A percentile compares a stretch with the other conserved stretches of the same genome.
These are phyloP conservation scores for Cenopis cana DNA, from an alignment of 2,888 invertebrate species.

Conservation along the genomic window DNA sequence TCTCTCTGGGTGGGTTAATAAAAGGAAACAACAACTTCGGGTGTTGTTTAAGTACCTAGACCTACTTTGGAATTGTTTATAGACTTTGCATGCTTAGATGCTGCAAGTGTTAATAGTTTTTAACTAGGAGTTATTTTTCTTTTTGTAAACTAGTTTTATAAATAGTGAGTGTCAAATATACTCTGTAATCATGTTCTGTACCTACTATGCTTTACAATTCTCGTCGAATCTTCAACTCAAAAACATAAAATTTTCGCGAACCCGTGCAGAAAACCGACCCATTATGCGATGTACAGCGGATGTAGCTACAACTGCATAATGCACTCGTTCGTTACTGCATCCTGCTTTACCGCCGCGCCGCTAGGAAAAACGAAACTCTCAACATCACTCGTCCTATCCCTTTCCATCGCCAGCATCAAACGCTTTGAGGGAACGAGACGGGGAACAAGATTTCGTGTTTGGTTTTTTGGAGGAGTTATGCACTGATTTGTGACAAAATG, in stretches of 20 bases:
- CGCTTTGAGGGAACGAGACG: conserved; percentile 6
- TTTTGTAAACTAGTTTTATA: background rate
- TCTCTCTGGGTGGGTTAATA: background rate
- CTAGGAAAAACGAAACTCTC: conserved; percentile 22
- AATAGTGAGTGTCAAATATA: background rate
- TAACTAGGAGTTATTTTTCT: too few relatives aligned
- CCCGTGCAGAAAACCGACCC: conserved; percentile 23
- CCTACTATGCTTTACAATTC: too few relatives aligned
- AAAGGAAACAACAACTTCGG: background rate
- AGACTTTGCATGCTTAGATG: background rate
- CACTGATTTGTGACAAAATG: conserved; percentile 26
- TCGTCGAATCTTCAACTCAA: background rate
- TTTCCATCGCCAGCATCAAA: background rate
- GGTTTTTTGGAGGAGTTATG: conserved; percentile 25
- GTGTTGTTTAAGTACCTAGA: background rate
- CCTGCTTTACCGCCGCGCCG: conserved; percentile 15
- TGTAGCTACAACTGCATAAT: conserved; percentile 40
- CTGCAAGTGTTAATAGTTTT: background rate
- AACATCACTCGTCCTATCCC: conserved; percentile 15
- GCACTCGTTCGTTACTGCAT: conserved; percentile 38
- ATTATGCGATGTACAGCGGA: conserved; percentile 33
- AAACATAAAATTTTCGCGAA: conserved; percentile 13
- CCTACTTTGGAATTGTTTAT: background rate
- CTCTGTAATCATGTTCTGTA: background rate
- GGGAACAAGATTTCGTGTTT: conserved; percentile 1